Conservation (phyloP, 2,797 vertebrate species). For the Tenualosa thibaudeaui region DNA sequence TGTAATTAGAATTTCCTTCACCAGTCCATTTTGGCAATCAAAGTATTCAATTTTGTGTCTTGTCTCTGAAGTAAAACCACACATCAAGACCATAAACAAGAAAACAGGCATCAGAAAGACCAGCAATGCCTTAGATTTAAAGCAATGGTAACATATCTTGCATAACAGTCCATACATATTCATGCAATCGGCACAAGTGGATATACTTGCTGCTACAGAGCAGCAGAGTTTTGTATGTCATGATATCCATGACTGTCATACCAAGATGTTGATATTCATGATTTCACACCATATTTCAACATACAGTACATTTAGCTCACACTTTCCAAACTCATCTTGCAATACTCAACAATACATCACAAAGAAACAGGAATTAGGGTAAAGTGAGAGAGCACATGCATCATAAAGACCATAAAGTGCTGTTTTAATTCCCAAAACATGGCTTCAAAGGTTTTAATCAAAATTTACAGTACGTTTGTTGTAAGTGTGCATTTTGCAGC, state of each 20-base stretch:
- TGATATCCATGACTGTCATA: too few species aligned
- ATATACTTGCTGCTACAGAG: not conserved
- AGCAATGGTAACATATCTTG: not conserved
- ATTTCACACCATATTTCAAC: not conserved
- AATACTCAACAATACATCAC: not conserved
- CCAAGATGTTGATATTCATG: not conserved
- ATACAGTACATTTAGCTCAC: not conserved
- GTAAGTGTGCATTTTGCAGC: not conserved
- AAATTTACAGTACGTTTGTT: not conserved
- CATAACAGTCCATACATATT: not conserved
- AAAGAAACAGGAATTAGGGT: not conserved
- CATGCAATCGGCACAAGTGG: not conserved
- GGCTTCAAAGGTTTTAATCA: not conserved
- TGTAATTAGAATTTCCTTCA: not conserved
- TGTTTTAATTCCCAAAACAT: not conserved
- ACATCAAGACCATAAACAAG: not conserved
- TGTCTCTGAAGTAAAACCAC: not conserved
- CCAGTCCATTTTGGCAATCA: slow-evolving; percentile 10
- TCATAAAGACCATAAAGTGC: not conserved
- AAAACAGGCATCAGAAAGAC: not conserved
- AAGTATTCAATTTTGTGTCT: too few species aligned
- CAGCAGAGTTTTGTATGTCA: too few species aligned
- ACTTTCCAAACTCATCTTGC: not conserved
- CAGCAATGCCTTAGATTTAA: not conserved
- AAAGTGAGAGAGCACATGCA: not conserved